Evolutionary conservation across 1,140 invertebrate species (phyloP).

Genomic region (Choristoneura fumiferana): DNA sequence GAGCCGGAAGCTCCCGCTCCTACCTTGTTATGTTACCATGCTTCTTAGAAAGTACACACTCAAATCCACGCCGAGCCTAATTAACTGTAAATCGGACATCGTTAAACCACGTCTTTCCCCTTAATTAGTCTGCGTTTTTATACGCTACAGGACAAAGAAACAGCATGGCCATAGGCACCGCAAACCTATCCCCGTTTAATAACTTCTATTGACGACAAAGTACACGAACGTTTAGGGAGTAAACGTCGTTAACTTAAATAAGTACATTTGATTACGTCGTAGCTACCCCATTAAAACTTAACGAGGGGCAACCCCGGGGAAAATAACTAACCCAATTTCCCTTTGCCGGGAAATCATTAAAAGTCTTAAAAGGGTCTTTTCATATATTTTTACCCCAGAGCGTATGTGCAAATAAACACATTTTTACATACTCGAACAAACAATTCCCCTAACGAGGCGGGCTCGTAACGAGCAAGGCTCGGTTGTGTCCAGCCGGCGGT

Average conservation of each 20-base stretch:
- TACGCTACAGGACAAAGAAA: slow-evolving; percentile 9
- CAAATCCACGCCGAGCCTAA: slow-evolving; percentile 14
- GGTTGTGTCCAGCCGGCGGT: slow-evolving; percentile 28
- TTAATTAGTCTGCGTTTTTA: slow-evolving; percentile 6
- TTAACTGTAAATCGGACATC: slow-evolving; percentile 8
- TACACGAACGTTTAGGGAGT: slow-evolving; percentile 49
- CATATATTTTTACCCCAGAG: slow-evolving; percentile 75
- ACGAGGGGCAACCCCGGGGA: slow-evolving; percentile 75
- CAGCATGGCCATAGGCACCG: neutral
- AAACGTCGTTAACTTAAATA: slow-evolving; percentile 77
- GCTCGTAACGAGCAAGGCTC: slow-evolving; percentile 61
- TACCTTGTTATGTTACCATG: slow-evolving; percentile 18
- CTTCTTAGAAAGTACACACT: slow-evolving; percentile 20
- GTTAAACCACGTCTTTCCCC: neutral
- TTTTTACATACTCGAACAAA: slow-evolving; percentile 78
- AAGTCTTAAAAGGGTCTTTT: slow-evolving; percentile 79
- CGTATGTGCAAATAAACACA: slow-evolving; percentile 78
- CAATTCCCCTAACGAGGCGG: slow-evolving; percentile 75
- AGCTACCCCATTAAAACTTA: slow-evolving; percentile 78
- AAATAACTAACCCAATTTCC: slow-evolving; percentile 79
- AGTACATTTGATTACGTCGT: slow-evolving; percentile 77
- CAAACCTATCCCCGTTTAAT: slow-evolving; percentile 39
- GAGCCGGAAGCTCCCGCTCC: slow-evolving; percentile 41
- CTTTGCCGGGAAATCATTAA: slow-evolving; percentile 78
- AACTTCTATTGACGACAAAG: slow-evolving; percentile 69